Percentiles rank a stretch among this genome's conserved stretches.
Evolutionary conservation across 2,888 invertebrate species (phyloP).

Genomic region (Sinodicranocentrus sp.): DNA sequence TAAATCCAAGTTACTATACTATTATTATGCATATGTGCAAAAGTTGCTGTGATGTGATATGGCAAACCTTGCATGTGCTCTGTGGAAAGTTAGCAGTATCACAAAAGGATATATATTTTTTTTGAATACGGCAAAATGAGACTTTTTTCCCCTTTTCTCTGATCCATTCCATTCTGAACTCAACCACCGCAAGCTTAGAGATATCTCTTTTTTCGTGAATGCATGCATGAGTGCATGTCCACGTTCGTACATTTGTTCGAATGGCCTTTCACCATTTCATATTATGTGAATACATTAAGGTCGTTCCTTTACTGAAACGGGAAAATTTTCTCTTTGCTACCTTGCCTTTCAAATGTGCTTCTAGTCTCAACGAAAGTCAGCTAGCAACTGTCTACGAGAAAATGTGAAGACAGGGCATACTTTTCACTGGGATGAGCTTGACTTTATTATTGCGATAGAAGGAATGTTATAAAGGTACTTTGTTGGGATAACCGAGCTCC

Average conservation of each 20-base stretch:
- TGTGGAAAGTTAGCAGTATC: too few species aligned
- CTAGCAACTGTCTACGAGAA: too few species aligned
- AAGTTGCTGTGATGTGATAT: not conserved
- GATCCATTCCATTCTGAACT: not conserved
- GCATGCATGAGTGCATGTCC: not conserved
- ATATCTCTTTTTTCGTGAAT: not conserved
- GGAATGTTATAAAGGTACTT: too few species aligned
- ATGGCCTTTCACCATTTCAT: conserved; percentile 26
- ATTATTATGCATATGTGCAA: too few species aligned
- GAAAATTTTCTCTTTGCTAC: too few species aligned
- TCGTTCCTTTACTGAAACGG: too few species aligned
- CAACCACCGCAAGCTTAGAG: not conserved
- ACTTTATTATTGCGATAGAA: not conserved
- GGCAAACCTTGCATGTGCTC: not conserved
- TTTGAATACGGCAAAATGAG: not conserved
- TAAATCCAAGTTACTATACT: too few species aligned
- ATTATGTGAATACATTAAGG: conserved; percentile 8
- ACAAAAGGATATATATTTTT: too few species aligned
- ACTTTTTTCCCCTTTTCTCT: not conserved
- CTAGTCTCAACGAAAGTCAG: too few species aligned
- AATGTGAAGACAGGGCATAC: not conserved
- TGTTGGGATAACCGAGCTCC: too few species aligned
- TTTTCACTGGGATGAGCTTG: conserved; percentile 4
- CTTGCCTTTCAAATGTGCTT: too few species aligned
- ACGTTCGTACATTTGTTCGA: conserved; percentile 12